Percentiles rank a stretch among this genome's conserved stretches.
Evolutionary conservation across 2,888 invertebrate species (phyloP).

Genomic region (Volucella inanis): DNA sequence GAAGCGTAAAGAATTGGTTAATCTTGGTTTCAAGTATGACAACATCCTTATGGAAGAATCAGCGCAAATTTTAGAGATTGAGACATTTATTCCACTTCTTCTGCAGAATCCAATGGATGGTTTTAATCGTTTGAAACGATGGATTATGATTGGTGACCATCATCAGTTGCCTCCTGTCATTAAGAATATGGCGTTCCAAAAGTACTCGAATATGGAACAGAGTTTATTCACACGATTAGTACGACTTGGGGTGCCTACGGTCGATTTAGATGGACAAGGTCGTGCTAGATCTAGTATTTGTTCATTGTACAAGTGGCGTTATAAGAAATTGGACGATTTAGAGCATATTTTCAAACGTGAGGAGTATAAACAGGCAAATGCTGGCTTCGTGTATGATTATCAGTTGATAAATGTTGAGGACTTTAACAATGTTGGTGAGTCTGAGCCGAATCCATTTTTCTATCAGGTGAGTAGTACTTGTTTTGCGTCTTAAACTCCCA

Average conservation of each 20-base stretch:
- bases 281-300: slow-evolving; percentile 95
- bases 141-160: slow-evolving; percentile 99
- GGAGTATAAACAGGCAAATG: slow-evolving; percentile 95
- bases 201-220: slow-evolving; percentile 99
- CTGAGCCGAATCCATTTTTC: slow-evolving; percentile 98
- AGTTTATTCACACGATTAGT: slow-evolving; percentile 98
- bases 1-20: slow-evolving; percentile 97
- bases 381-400: slow-evolving; percentile 96
- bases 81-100: slow-evolving; percentile 98
- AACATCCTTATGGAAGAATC: slow-evolving; percentile 99
- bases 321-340: slow-evolving; percentile 97
- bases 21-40: slow-evolving; percentile 97
- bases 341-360: slow-evolving; percentile 92
- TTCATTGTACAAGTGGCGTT: slow-evolving; percentile 97
- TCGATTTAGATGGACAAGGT: slow-evolving; percentile 98
- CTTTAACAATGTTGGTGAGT: slow-evolving; percentile 98
- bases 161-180: slow-evolving; percentile 99
- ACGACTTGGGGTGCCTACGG: slow-evolving; percentile 97
- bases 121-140: slow-evolving; percentile 96
- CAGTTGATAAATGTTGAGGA: slow-evolving; percentile 98
- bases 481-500: background rate
- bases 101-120: slow-evolving; percentile 99
- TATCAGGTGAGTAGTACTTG: slow-evolving; percentile 89
- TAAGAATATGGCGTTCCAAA: slow-evolving; percentile 99
- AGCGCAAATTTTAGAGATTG: slow-evolving; percentile 99